Conservation (phyloP, 2,888 invertebrate species). For the Dromius quadrimaculatus region DNA sequence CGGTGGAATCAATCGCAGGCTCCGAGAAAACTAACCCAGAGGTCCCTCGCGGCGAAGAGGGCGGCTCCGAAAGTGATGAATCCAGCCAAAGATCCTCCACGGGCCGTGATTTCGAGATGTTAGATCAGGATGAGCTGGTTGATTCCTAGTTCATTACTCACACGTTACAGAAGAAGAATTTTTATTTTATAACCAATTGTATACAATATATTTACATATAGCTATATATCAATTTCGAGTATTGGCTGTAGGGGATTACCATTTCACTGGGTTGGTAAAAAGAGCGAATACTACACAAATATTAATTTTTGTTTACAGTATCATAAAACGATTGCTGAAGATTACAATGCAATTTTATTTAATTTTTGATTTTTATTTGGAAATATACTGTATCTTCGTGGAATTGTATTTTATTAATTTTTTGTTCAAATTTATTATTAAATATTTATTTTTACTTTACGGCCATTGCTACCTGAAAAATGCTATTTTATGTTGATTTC, state of each 20-base stretch:
- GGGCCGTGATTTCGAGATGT: conserved; percentile 89
- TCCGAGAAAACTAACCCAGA: no score
- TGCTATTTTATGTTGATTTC: no score
- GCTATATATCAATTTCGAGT: conserved; percentile 24
- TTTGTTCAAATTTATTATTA: no score
- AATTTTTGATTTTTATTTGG: no score
- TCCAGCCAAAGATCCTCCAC: conserved; percentile 84
- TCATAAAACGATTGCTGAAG: no score
- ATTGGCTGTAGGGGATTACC: conserved; percentile 43
- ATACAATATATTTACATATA: conserved; percentile 33
- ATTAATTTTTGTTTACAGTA: no score
- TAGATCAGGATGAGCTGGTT: conserved; percentile 73
- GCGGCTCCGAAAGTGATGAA: conserved; percentile 83
- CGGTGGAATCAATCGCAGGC: no score
- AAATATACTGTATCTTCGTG: no score
- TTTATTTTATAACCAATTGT: conserved; percentile 38
- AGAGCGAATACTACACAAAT: conserved; percentile 11
- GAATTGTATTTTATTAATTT: no score
- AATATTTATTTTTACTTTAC: no score
- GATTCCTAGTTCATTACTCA: conserved; percentile 53
- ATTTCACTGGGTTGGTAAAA: conserved; percentile 36
- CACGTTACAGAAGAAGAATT: conserved; percentile 4
- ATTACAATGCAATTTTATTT: no score
- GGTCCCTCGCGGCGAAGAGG: conserved; percentile 59
- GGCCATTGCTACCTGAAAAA: no score